Base-by-base conservation (phyloP, 2,888 invertebrate species). In the Scrobipalpa costella region DNA sequence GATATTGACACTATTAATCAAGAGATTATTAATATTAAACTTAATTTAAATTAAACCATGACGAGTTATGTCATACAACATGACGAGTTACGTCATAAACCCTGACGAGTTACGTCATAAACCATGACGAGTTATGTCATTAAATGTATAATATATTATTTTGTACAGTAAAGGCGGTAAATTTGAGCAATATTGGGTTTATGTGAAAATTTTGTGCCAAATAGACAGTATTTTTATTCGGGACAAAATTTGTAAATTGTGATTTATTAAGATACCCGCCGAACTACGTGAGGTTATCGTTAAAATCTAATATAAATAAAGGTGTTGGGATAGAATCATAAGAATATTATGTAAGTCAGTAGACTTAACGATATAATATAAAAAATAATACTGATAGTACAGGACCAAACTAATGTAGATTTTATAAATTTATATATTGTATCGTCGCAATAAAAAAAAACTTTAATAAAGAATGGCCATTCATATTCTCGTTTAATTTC, bases 371-470 rank as follows among this genome's bases (percentile, higher is more conserved):
- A 81, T 74, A 60, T 27, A 27, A 27, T 62, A 64, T 67, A 64
- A 73, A 71, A 76, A 71, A 68, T 76, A 76, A 75, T 78, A 76
- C 73, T 65, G 72, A 73, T 74, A 73, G 80, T 85, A 86, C 80
- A 81, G 80, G 80, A 88, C 84, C 86, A 87, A 88, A 87, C 87
- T 90, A 88, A 89, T 88, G 77, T 88, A 89, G 83, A 79, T 76
- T 81, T 73, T 80, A 84, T 78, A 73, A 80, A 78, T 79, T 70
- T 72, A 73, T 75, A 62, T 80, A n/a, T n/a, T n/a, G 68, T 77
- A 75, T 71, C 67, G 68, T 74, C 70, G 69, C 70, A 71, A 72
- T 76, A 68, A 71, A 66, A 61, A 64, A 80, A 49, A 15, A 50
- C 21, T 71, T 76, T 67, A 71, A 66, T 21, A 34, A 79, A 82